These are phyloP conservation scores for Pinctada fucata DNA, from an alignment of 2,888 invertebrate species.

Conservation along the genomic window DNA sequence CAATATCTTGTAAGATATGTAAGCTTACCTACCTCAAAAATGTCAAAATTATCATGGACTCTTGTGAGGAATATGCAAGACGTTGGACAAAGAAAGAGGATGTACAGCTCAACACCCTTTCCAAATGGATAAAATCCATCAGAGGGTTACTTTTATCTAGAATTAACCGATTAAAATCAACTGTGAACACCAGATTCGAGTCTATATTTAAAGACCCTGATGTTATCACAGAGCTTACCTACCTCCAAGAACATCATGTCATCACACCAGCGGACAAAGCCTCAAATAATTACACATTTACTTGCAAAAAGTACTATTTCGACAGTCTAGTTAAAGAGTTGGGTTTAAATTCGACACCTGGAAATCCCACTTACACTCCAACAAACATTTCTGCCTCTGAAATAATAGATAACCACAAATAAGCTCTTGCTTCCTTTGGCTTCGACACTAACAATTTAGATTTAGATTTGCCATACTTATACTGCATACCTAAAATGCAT, in stretches of 20 bases:
- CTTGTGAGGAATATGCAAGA: neutral
- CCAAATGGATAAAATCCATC: neutral
- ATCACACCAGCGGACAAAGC: neutral
- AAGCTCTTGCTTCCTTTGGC: neutral
- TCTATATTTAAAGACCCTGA: slow-evolving; percentile 1
- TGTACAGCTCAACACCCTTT: neutral
- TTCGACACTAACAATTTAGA: neutral
- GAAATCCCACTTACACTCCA: neutral
- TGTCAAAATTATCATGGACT: neutral
- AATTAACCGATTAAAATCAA: neutral
- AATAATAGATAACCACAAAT: neutral
- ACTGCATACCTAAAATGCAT: neutral
- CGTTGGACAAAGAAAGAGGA: neutral
- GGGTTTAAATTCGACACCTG: neutral
- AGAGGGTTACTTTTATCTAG: neutral
- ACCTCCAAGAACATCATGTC: neutral
- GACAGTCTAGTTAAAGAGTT: no score
- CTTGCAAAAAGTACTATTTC: no score
- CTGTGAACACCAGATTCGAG: neutral
- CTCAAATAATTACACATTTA: neutral
- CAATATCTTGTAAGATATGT: no score
- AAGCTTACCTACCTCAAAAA: neutral
- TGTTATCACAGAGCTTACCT: neutral
- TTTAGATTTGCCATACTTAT: neutral
- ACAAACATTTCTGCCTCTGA: neutral